A percentile compares a stretch with the other conserved stretches of the same genome.
Conservation (phyloP, 1,140 invertebrate species). For the Hesperophylax magnus region DNA sequence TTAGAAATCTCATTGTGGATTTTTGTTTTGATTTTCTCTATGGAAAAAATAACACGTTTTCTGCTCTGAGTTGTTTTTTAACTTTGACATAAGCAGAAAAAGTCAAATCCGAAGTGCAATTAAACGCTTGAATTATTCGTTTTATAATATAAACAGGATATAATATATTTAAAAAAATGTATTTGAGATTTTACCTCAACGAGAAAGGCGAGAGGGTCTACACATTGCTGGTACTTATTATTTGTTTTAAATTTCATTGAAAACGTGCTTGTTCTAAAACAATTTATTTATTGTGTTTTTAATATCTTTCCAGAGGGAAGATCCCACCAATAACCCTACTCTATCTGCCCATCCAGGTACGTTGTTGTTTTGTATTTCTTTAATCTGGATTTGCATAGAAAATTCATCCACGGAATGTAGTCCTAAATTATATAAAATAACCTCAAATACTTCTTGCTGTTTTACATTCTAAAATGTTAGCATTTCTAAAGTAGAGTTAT, state of each 20-base stretch:
- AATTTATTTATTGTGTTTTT: not conserved
- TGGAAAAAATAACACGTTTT: constrained; percentile 13
- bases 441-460: too few relatives aligned
- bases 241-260: constrained; percentile 4
- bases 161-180: constrained; percentile 69
- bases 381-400: not conserved
- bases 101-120: not conserved
- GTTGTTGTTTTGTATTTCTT: constrained; percentile 14
- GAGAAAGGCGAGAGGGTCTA: constrained; percentile 80
- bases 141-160: not conserved
- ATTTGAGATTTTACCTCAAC: constrained; percentile 83
- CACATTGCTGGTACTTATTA: constrained; percentile 77
- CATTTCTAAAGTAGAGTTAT: too few relatives aligned
- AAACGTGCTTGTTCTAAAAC: not conserved
- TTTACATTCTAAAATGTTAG: too few relatives aligned
- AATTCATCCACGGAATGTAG: too few relatives aligned
- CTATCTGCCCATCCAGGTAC: constrained; percentile 90
- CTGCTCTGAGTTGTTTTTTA: not conserved
- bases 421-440: too few relatives aligned
- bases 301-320: constrained; percentile 77
- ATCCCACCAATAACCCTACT: constrained; percentile 84
- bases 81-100: not conserved
- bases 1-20: too few relatives aligned
- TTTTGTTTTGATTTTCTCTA: not conserved
- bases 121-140: not conserved